A percentile compares a stretch with the other conserved stretches of the same genome.
phyloP scores from a whole-genome alignment of 2,888 invertebrate genomes.

The Taphrorychus bicolor region DNA sequence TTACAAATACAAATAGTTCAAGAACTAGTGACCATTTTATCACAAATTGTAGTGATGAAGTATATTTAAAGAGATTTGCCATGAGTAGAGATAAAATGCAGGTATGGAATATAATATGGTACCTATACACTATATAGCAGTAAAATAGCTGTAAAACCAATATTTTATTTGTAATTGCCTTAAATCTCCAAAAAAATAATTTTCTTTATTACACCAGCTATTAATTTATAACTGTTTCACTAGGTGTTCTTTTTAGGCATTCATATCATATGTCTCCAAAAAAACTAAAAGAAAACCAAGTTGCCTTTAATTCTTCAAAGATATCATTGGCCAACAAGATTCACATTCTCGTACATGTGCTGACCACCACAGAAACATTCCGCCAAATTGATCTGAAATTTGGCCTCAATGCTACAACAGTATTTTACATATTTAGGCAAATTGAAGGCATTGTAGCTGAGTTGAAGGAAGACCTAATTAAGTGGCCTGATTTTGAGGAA shows the following conservation, averaged over 20 bases:
- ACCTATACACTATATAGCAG: too few species aligned
- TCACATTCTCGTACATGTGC: neutral
- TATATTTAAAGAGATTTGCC: neutral
- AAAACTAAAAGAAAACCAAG: neutral
- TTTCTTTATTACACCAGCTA: too few species aligned
- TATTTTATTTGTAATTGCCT: neutral
- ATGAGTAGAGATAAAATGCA: neutral
- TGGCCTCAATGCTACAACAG: neutral
- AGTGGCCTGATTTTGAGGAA: neutral
- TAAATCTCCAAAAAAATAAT: too few species aligned
- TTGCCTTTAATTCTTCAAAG: neutral
- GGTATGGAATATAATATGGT: too few species aligned
- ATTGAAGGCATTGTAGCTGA: neutral
- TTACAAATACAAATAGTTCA: neutral
- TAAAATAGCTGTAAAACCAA: too few species aligned
- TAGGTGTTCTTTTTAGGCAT: neutral
- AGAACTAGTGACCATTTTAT: neutral
- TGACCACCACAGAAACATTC: neutral
- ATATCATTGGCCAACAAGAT: neutral
- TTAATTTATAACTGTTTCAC: too few species aligned
- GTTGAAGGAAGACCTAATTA: neutral
- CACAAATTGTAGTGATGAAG: neutral
- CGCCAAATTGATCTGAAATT: neutral
- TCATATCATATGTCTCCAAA: neutral
- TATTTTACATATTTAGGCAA: neutral